A percentile compares a stretch with the other conserved stretches of the same genome.
These are phyloP conservation scores for Porites divaricata DNA, from an alignment of 92 coral and sea anemone species.

Conservation along the genomic window DNA sequence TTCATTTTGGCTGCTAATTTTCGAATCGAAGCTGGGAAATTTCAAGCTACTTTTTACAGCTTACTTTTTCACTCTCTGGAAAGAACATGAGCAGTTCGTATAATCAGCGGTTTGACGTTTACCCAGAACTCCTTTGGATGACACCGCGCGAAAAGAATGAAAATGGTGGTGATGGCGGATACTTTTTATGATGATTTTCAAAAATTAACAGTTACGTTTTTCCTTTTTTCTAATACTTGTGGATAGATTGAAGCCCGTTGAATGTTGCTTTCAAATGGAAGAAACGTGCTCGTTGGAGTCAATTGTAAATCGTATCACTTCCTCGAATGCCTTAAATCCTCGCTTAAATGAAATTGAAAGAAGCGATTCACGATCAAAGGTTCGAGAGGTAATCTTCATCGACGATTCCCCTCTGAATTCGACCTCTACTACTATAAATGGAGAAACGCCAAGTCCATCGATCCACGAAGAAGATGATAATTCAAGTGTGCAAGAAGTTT, in stretches of 20 bases:
- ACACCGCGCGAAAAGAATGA: constrained; percentile 15
- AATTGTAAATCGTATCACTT: neutral
- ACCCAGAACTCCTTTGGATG: constrained; percentile 16
- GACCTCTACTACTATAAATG: constrained; percentile 10
- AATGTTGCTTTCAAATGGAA: neutral
- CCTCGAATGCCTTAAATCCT: constrained; percentile 2
- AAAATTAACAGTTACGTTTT: neutral
- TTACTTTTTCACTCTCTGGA: neutral
- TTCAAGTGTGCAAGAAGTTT: constrained; percentile 9
- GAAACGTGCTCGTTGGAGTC: neutral
- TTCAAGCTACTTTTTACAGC: no score
- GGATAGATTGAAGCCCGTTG: neutral
- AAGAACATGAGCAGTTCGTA: neutral
- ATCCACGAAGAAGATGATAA: constrained; percentile 21
- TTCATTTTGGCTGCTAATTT: constrained; percentile 62
- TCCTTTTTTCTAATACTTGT: neutral
- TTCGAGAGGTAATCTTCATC: constrained; percentile 34
- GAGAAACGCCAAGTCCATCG: constrained; percentile 23
- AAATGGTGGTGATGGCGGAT: neutral
- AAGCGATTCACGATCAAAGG: neutral
- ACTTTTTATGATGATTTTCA: neutral
- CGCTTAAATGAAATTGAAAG: constrained; percentile 12
- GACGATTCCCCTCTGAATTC: constrained; percentile 25
- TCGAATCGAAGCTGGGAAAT: neutral
- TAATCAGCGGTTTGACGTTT: constrained; percentile 11